Evolutionary conservation across 2,888 invertebrate genomes (phyloP), one percentile per base, ranked within the genome.

Genomic region (Villa cingulata): DNA sequence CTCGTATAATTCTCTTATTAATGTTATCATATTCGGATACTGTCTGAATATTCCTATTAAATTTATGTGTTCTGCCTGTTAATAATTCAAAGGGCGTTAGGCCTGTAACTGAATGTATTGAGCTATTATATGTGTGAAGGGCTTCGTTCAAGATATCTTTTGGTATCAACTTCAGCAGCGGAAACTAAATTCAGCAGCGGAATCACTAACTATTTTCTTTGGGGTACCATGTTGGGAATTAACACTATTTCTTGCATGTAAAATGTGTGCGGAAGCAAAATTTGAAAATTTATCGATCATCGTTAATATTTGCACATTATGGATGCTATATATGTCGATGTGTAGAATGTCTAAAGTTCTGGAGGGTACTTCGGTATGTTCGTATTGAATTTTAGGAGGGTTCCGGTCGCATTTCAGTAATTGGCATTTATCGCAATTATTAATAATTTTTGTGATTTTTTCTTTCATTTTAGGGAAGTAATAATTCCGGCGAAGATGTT

Each of bases 311-410:
- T 41, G 34, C 10, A 43, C 18, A 14, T 45, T 36, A 17, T 53
- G 43, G 19, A 51, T 49, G 9, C n/a, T 53, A 16, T 54, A 54
- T 9, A 55, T 41, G 15, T 55, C 53, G 6, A 55, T 51, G 29
- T 51, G 51, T 19, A 51, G 14, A 12, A 51, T 54, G 12, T 55
- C 53, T 12, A 54, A 38, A 1, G 51, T 51, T 50, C 49, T 52
- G 7, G 12, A 9, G 3, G 54, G 53, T 10, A 27, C 52, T 51
- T 53, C 54, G 18, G 53, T 42, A 36, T 49, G 40, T 45, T 50
- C 45, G 36, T 47, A 54, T 42, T 51, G 49, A 4, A 43, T 29
- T 47, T 52, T 54, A 19, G 48, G 49, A 19, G 54, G 50, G 19
- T 54, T 46, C 44, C 54, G 44, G 29, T 53, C 50, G 39, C 53